Base-by-base conservation (phyloP, 2,888 invertebrate species). In the Protonemura montana region DNA sequence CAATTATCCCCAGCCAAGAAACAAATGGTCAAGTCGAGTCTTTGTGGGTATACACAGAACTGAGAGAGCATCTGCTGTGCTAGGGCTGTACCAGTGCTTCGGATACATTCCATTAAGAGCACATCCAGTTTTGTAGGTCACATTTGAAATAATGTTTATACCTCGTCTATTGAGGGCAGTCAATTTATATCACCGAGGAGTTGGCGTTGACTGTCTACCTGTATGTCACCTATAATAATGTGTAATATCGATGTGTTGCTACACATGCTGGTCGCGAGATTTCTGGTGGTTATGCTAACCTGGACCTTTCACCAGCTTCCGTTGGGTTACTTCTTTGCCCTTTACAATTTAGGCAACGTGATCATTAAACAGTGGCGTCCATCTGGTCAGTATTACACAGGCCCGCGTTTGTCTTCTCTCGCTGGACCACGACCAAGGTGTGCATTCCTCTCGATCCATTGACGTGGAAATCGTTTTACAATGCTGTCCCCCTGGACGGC, bases 261-360 rank as follows among this genome's bases (percentile, higher is more conserved):
- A 21, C 21, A 59, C 21, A 21, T 21, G 59, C 59, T 59, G 59
- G 59, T 59, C 59, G 59, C 59, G 16, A 59, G 59, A 59, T 59
- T 41, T 13, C 41, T 21, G 59, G 59, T 21, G 59, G 59, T 21
- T 21, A 21, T 21, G 59, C 6, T 13, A 13, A 59, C 78, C 27
- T 78, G 78, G 27, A 78, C 78, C 78, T 78, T 78, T 78, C 78
- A 78, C 78, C 78, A 28, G 78, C 78, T 78, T 78, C 78, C 78
- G 78, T 78, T 78, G 78, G 78, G 27, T 78, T 78, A 78, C 78
- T 78, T 78, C 78, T 26, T 27, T 78, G 78, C 59, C 59, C 59
- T 59, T 59, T 59, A 59, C 59, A 59, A 59, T 59, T 59, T 59
- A 59, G 59, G 59, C 59, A 59, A 59, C 59, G 16, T 59, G 59